These are phyloP conservation scores for Thomomys bottae DNA, from an alignment of 2,113 vertebrate species.

Conservation along the genomic window DNA sequence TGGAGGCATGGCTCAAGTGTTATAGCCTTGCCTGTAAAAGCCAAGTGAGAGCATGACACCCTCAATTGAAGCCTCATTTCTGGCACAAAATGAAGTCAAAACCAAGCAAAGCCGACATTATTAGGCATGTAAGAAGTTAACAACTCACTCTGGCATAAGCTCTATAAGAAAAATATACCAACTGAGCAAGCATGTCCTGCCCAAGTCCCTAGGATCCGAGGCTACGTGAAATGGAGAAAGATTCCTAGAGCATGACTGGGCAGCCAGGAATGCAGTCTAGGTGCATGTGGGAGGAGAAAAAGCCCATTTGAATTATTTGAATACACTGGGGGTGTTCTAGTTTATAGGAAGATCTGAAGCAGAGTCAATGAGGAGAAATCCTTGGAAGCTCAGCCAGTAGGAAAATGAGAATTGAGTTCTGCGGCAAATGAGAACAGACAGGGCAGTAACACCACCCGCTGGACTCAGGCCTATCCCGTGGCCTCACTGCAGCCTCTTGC, in stretches of 20 bases:
- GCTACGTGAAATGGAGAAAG: background rate
- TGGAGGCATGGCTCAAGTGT: no score
- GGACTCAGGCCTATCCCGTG: fast-evolving
- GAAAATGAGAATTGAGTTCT: background rate
- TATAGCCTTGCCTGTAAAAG: no score
- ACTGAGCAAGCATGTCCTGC: background rate
- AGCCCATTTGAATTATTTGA: no score
- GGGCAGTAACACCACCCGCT: background rate
- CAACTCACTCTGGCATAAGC: background rate
- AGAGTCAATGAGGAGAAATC: fast-evolving
- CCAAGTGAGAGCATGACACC: no score
- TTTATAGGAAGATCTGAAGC: background rate
- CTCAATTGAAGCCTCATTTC: no score
- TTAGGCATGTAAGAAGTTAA: background rate
- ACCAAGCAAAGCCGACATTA: background rate
- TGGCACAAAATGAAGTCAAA: no score
- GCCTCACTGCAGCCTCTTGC: no score
- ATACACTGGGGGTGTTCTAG: no score
- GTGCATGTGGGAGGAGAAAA: background rate
- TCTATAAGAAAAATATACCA: fast-evolving
- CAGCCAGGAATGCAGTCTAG: background rate
- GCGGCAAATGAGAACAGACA: background rate
- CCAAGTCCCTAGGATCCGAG: background rate
- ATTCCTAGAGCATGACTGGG: fast-evolving
- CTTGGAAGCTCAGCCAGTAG: background rate